A percentile compares a stretch with the other conserved stretches of the same genome.
These are phyloP conservation scores for Miichthys miiuy DNA, from an alignment of 2,797 vertebrate species.

Conservation along the genomic window DNA sequence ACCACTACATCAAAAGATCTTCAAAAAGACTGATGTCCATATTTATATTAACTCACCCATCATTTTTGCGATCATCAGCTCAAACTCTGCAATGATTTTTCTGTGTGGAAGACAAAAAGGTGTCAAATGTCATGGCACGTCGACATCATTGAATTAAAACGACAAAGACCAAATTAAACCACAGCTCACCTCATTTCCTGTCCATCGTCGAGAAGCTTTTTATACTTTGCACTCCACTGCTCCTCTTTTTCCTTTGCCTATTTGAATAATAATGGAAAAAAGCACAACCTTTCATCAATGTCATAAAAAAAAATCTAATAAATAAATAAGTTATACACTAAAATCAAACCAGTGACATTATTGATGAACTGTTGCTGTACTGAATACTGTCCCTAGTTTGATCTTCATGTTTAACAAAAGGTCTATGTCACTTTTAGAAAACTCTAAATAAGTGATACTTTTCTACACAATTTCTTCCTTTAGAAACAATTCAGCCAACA, in stretches of 20 bases:
- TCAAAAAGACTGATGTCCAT: background rate
- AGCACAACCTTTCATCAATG: background rate
- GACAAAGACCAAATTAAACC: background rate
- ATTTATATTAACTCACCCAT: constrained; percentile 81
- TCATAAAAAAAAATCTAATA: too few species aligned
- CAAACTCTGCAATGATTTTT: constrained; percentile 90
- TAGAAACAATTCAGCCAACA: background rate
- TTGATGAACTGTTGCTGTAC: background rate
- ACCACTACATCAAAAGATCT: background rate
- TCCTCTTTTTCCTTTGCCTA: constrained; percentile 83
- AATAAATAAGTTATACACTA: background rate
- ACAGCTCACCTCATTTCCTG: constrained; percentile 90
- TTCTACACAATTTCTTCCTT: too few species aligned
- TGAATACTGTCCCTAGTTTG: background rate
- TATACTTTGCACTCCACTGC: constrained; percentile 83
- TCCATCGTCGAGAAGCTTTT: constrained; percentile 81
- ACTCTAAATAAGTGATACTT: too few species aligned
- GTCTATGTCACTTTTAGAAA: background rate
- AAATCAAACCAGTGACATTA: too few species aligned
- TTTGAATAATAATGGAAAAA: constrained; percentile 23
- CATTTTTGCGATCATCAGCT: constrained; percentile 86
- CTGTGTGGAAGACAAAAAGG: constrained; percentile 68
- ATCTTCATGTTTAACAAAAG: background rate
- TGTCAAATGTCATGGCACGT: background rate
- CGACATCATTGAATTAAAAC: constrained; percentile 17